Evolutionary conservation across 2,113 vertebrate species (phyloP), one percentile per base, ranked within the genome.

Genomic region (Typhlomys cinereus): DNA sequence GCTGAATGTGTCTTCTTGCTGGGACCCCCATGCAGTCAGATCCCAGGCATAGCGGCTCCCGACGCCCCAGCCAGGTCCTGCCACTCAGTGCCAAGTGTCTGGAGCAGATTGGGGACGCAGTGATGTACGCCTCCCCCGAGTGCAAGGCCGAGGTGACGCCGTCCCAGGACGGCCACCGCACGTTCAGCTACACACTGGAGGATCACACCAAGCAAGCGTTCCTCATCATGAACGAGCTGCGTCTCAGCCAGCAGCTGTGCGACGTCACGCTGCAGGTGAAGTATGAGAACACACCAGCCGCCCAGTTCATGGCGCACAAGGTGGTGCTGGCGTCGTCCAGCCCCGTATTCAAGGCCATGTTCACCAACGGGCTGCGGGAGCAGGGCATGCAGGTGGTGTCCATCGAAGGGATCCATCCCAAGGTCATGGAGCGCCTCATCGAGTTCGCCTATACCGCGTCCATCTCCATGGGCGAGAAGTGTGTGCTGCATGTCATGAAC

Each of bases 361-460:
- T 99, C 97, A 99, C 99, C 85, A 98, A 98, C 1, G 99, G 99
- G 2, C 97, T 99, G 29, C 98, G 98, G 62, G 99, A 99, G 90
- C 98, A 99, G 0, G 99, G 98, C 17, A 98, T 99, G 99, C 99
- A 99, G 97, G 96, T 99, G 90, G 98, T 99, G 50, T 98, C 99
- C 94, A 99, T 99, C 8, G 99, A 99, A 83, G 99, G 99, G 21
- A 98, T 99, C 46, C 99, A 99, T 94, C 99, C 99, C 0, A 96
- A 93, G 57, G 99, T 99, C 6, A 99, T 99, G 99, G 98, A 99
- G 54, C 94, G 99, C 0, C 97, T 99, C 93, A 98, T 99, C 0
- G 99, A 99, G 96, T 99, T 99, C 25, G 99, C 99, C 80, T 99
- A 99, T 98, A 99, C 99, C 0, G 99, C 99, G 18, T 99, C 99